These are phyloP conservation scores for Vidua chalybeata DNA, from an alignment of 2,113 vertebrate species.

Conservation along the genomic window DNA sequence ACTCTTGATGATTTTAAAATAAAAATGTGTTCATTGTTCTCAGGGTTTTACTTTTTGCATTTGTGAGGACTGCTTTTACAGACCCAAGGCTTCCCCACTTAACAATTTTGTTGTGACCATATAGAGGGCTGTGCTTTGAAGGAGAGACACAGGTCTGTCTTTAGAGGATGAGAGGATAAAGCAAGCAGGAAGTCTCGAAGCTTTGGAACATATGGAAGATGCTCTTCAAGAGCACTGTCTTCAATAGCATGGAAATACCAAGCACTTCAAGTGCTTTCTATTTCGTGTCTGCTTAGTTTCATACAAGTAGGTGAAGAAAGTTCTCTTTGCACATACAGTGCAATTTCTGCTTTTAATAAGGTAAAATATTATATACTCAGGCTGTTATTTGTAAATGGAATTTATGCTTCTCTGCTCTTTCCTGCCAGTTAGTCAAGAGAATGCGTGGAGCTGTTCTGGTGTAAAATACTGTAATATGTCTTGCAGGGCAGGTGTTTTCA, in stretches of 20 bases:
- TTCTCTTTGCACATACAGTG: not conserved
- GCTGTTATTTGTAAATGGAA: not conserved
- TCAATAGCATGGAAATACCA: not conserved
- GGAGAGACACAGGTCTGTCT: not conserved
- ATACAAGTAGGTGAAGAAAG: not conserved
- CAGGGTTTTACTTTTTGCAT: not conserved
- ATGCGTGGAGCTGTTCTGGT: not conserved
- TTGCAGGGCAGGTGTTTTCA: not conserved
- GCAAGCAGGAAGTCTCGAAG: not conserved
- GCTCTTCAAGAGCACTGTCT: not conserved
- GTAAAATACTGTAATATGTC: not conserved
- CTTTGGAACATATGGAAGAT: not conserved
- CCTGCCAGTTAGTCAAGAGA: not conserved
- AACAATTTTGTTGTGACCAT: rapidly evolving
- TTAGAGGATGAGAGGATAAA: not conserved
- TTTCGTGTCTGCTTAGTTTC: not conserved
- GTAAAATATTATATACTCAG: not conserved
- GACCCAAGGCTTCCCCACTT: not conserved
- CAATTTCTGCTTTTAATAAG: not conserved
- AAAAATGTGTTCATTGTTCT: not conserved
- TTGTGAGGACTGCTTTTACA: not conserved
- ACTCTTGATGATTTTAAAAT: not conserved
- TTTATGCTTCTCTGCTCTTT: not conserved
- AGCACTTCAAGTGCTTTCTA: not conserved
- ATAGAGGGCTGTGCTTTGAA: not conserved